A percentile compares a stretch with the other conserved stretches of the same genome.
Evolutionary conservation across 2,113 vertebrate genomes (phyloP).

Genomic region (Cebus imitator): DNA sequence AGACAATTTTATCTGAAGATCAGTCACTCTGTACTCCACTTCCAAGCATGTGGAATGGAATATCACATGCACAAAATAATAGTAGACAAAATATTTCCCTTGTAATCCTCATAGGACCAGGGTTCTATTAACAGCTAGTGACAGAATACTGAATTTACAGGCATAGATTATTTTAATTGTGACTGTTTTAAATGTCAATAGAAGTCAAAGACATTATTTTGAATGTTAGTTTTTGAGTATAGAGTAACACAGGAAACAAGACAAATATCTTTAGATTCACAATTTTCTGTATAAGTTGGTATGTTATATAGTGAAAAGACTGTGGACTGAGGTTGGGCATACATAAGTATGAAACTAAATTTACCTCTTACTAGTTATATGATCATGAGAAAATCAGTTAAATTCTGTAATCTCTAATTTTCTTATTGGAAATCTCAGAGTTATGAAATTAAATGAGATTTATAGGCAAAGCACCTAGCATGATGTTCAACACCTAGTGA

Average conservation of each 20-base stretch:
- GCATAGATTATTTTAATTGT: neutral
- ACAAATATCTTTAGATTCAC: neutral
- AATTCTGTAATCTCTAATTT: constrained; percentile 36
- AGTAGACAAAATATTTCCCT: neutral
- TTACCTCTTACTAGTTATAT: constrained; percentile 20
- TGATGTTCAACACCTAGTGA: neutral
- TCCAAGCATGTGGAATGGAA: neutral
- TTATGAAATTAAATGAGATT: constrained; percentile 20
- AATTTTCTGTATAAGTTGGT: neutral
- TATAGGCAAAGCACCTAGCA: constrained; percentile 11
- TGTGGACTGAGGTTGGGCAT: neutral
- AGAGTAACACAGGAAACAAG: constrained; percentile 37
- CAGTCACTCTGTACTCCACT: neutral
- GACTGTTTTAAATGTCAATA: neutral
- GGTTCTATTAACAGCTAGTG: constrained; percentile 31
- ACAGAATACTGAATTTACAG: constrained; percentile 50
- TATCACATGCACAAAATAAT: neutral
- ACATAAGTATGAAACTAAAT: constrained; percentile 23
- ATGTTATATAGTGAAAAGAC: neutral
- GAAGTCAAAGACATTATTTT: constrained; percentile 8
- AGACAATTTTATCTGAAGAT: neutral
- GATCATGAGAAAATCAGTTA: constrained; percentile 46
- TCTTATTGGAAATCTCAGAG: neutral
- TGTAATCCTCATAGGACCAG: neutral
- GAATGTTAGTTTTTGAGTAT: constrained; percentile 22